These are phyloP conservation scores for Pseudomugil gertrudae DNA, from an alignment of 2,797 vertebrate genomes.

Conservation along the genomic window DNA sequence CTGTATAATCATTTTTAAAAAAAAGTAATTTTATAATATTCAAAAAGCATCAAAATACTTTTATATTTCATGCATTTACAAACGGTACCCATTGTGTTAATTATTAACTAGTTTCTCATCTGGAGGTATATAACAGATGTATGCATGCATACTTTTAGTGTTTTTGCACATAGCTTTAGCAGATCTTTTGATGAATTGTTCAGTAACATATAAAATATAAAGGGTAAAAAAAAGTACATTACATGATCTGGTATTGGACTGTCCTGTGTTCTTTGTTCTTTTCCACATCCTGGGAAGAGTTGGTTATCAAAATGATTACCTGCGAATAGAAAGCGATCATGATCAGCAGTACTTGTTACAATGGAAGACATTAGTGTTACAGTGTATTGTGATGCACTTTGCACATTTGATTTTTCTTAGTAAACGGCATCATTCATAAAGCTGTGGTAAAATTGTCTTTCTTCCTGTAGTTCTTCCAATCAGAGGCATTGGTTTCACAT, in stretches of 20 bases:
- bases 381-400: neutral
- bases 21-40: neutral
- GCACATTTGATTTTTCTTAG: neutral
- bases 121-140: neutral
- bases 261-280: conserved; percentile 48
- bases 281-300: conserved; percentile 74
- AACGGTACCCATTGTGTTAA: neutral
- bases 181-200: neutral
- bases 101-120: neutral
- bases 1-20: neutral
- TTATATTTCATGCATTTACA: neutral
- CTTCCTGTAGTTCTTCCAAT: neutral
- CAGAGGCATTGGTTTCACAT: neutral
- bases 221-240: conserved; percentile 19
- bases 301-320: conserved; percentile 21
- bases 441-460: neutral
- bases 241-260: conserved; percentile 59
- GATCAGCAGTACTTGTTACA: neutral
- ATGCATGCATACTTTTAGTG: neutral
- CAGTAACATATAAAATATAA: neutral
- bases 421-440: neutral
- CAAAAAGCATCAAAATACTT: neutral
- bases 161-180: too few relatives aligned
- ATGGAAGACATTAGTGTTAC: neutral
- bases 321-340: conserved; percentile 35